phyloP scores from a whole-genome alignment of 2,888 invertebrate species.

The Noctua comes region DNA sequence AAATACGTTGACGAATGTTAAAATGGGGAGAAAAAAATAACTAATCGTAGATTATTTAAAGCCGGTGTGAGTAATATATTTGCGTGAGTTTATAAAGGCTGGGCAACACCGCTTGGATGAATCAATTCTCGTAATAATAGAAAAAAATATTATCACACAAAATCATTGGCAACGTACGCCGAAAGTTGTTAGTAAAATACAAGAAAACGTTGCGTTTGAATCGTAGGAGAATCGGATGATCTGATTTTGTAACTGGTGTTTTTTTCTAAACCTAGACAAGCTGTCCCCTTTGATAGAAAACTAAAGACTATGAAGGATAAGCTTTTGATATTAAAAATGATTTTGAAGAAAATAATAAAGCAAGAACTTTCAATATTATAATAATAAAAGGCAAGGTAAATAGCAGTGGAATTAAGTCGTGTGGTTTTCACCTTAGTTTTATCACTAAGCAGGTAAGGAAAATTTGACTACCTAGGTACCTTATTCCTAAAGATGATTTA shows the following conservation, averaged over 20 bases:
- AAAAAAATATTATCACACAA: slow-evolving; percentile 49
- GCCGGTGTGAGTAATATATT: slow-evolving; percentile 48
- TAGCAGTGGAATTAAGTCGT: not conserved
- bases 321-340: not conserved
- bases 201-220: slow-evolving; percentile 13
- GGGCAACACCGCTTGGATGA: slow-evolving; percentile 61
- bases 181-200: slow-evolving; percentile 34
- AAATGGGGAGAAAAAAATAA: slow-evolving; percentile 30
- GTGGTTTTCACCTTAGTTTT: not conserved
- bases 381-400: not conserved
- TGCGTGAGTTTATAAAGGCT: slow-evolving; percentile 30
- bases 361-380: not conserved
- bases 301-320: not conserved
- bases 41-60: slow-evolving; percentile 23
- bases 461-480: not conserved
- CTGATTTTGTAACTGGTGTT: not conserved
- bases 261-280: not conserved
- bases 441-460: not conserved
- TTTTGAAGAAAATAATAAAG: not conserved
- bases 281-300: not conserved
- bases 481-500: not conserved
- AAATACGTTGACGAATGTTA: slow-evolving; percentile 28
- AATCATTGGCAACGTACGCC: slow-evolving; percentile 50
- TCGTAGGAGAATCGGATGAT: slow-evolving; percentile 4
- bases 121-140: slow-evolving; percentile 58